Evolutionary conservation across 1,140 invertebrate species (phyloP), one percentile per base, ranked within the genome.

Genomic region (Panagrolaimus sp.): DNA sequence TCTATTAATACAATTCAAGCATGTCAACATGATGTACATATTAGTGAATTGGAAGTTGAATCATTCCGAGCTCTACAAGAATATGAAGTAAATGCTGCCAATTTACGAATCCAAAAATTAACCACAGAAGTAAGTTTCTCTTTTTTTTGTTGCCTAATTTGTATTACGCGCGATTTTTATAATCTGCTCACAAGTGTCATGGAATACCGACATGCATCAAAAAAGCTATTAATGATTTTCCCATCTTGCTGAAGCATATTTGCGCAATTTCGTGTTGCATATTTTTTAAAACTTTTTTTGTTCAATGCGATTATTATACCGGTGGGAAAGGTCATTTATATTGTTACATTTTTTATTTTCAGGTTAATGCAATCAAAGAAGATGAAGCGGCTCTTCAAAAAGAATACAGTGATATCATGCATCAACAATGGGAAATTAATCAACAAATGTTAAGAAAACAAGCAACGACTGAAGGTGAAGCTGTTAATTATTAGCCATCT

Each of bases 331-430:
- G n/a, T 21, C 28, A 58, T 17, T 21, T 26, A 58, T n/a, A 26
- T 58, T 58, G 21, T 58, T 28, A 21, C 28, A 12, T 58, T 12
- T 58, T 24, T 17, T 17, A 43, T 55, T 67, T 77, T 73, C 79
- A 83, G 74, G 77, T 78, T 74, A 87, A 87, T 48, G 83, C 91
- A 88, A 89, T 90, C 1, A 81, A 97, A 32, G 90, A 90, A 66
- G 93, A 96, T 81, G 94, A 98, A 83, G 93, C 96, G 74, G 87
- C 88, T 67, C 85, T 98, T 43, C 96, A 98, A 85, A 87, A 88
- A 69, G 87, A 88, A 73, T 96, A 89, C 81, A 87, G 88, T 15
- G 87, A 90, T 74, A 84, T 94, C 0, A 81, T 84, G 43, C 81
- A 84, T 44, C 77, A 83, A 72, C 55, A 79, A 26, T 85, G 86